These are phyloP conservation scores for Eurystomus glaucurus DNA, from an alignment of 2,797 vertebrate genomes.

Conservation along the genomic window DNA sequence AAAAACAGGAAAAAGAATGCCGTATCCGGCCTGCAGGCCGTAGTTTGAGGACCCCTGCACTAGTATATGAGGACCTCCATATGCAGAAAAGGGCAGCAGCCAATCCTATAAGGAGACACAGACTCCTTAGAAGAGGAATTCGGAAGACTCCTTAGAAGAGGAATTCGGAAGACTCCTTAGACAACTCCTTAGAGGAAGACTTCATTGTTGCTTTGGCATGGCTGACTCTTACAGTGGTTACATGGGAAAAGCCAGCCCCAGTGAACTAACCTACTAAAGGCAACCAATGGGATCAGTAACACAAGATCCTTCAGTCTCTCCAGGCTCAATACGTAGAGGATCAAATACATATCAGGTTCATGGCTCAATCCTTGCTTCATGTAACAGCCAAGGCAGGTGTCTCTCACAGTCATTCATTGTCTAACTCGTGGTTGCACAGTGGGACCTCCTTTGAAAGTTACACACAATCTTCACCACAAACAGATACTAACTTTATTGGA, in stretches of 20 bases:
- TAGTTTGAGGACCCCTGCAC: no score
- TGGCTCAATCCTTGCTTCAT: neutral
- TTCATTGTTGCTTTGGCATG: neutral
- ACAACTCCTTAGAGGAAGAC: neutral
- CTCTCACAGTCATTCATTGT: neutral
- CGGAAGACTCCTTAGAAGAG: neutral
- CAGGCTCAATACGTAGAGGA: accelerated
- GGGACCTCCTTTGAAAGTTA: neutral
- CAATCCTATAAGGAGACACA: neutral
- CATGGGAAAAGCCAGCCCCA: neutral
- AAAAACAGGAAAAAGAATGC: no score
- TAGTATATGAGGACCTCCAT: neutral
- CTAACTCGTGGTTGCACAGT: neutral
- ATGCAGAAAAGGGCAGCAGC: neutral
- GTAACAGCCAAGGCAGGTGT: neutral
- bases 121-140: neutral
- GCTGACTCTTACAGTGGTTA: neutral
- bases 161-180: neutral
- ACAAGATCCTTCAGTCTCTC: neutral
- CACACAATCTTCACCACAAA: neutral
- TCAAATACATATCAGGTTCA: neutral
- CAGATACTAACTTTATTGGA: neutral
- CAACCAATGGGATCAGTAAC: neutral
- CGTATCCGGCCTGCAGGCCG: no score
- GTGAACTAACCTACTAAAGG: neutral